A percentile compares a stretch with the other conserved stretches of the same genome.
phyloP scores from a whole-genome alignment of 2,797 vertebrate genomes.

The Ptychadena robeensis region DNA sequence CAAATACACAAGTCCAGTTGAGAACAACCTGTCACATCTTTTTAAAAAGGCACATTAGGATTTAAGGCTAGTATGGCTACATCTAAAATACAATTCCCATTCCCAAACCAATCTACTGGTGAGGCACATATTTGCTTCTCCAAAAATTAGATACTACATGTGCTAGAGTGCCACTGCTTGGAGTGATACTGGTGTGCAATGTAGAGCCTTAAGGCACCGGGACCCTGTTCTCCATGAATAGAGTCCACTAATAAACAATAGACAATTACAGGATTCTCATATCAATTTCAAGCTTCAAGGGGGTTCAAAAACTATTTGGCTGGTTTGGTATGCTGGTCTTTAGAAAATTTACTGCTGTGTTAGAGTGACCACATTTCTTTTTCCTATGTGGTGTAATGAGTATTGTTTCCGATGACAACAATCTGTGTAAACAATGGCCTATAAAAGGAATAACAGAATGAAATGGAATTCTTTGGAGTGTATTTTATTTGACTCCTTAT shows the following conservation, averaged over 20 bases:
- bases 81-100: conserved; percentile 63
- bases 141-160: not conserved
- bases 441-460: too few species aligned
- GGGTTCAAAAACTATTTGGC: not conserved
- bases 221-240: not conserved
- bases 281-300: not conserved
- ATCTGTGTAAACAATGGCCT: not conserved
- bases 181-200: conserved; percentile 25
- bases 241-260: not conserved
- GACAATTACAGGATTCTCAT: not conserved
- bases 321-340: not conserved
- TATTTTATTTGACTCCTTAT: too few species aligned
- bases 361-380: too few species aligned
- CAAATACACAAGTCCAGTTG: conserved; percentile 41
- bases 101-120: not conserved
- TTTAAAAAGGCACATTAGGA: conserved; percentile 80
- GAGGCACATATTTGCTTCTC: conserved; percentile 12
- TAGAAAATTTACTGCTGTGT: too few species aligned
- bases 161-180: not conserved
- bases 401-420: not conserved
- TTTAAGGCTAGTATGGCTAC: conserved; percentile 79
- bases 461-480: too few species aligned
- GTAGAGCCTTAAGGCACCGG: conserved; percentile 11
- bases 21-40: conserved; percentile 65
- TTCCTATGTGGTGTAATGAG: too few species aligned